A percentile compares a stretch with the other conserved stretches of the same genome.
These are phyloP conservation scores for Labroides dimidiatus DNA, from an alignment of 2,797 vertebrate species.

Conservation along the genomic window DNA sequence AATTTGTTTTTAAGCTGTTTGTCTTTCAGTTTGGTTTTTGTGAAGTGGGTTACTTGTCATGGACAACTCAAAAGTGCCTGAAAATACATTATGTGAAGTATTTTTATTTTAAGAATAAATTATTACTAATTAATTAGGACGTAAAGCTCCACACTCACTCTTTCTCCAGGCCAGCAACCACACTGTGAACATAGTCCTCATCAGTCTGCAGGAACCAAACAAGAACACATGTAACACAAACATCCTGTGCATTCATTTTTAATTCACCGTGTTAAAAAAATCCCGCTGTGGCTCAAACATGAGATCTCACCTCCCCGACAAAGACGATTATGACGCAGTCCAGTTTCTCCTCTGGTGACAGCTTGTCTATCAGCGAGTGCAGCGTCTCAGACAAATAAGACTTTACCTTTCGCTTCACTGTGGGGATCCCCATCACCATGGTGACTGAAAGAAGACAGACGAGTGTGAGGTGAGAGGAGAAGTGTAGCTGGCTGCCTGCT, in stretches of 20 bases:
- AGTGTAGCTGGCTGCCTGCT: background rate
- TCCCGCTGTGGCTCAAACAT: background rate
- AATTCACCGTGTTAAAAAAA: no score
- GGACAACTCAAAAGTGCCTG: no score
- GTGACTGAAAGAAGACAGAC: constrained; percentile 86
- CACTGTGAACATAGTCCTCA: constrained; percentile 91
- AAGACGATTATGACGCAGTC: constrained; percentile 98
- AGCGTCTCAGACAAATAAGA: constrained; percentile 97
- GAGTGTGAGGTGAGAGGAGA: constrained; percentile 48
- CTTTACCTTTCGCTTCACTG: constrained; percentile 98
- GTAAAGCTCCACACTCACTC: constrained; percentile 86
- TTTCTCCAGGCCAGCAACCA: constrained; percentile 92
- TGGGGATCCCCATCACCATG: constrained; percentile 99
- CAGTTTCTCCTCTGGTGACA: constrained; percentile 95
- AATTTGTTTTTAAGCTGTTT: no score
- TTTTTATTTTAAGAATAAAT: no score
- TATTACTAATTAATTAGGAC: background rate
- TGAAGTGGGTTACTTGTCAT: no score
- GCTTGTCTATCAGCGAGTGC: constrained; percentile 96
- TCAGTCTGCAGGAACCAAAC: constrained; percentile 86
- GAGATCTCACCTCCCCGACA: constrained; percentile 94
- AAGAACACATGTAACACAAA: constrained; percentile 19
- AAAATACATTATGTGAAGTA: no score
- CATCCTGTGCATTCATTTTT: background rate
- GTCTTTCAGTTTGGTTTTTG: no score